These are phyloP conservation scores for Geodia barretti DNA, from an alignment of 37 sponge, comb jelly and placozoan genomes.

Conservation along the genomic window DNA sequence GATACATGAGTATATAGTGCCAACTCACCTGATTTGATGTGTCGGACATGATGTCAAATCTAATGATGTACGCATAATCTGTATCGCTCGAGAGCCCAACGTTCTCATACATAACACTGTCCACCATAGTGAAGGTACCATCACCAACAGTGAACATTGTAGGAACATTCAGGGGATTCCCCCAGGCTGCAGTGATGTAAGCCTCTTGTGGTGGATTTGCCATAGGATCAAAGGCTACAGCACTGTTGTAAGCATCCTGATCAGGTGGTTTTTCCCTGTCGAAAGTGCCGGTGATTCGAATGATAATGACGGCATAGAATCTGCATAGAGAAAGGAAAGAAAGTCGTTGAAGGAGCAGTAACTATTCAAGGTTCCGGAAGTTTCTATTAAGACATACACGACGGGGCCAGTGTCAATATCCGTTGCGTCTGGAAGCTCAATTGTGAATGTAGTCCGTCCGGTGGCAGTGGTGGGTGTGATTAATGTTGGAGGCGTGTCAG, in stretches of 20 bases:
- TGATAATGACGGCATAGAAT: constrained; percentile 40
- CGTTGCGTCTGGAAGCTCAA: constrained; percentile 8
- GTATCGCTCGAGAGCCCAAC: background rate
- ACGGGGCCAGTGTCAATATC: constrained; percentile 33
- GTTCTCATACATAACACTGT: constrained; percentile 23
- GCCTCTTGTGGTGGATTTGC: background rate
- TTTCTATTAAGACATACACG: constrained; percentile 16
- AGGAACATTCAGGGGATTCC: background rate
- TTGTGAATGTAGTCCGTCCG: background rate
- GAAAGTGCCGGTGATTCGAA: background rate
- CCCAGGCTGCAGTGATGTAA: constrained; percentile 62
- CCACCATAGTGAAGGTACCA: constrained; percentile 10
- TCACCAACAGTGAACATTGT: constrained; percentile 27
- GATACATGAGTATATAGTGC: background rate
- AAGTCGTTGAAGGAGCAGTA: background rate
- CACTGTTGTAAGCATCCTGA: constrained; percentile 7
- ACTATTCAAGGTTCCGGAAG: background rate
- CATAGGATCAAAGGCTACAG: background rate
- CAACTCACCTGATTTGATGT: background rate
- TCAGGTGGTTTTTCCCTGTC: background rate
- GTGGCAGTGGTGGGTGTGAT: background rate
- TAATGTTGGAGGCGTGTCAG: background rate
- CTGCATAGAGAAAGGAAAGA: constrained; percentile 7
- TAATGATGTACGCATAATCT: constrained; percentile 18
- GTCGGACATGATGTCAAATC: constrained; percentile 34